Conservation (phyloP, 37 sponge, comb jelly and placozoan species). For the Amphimedon queenslandica region DNA sequence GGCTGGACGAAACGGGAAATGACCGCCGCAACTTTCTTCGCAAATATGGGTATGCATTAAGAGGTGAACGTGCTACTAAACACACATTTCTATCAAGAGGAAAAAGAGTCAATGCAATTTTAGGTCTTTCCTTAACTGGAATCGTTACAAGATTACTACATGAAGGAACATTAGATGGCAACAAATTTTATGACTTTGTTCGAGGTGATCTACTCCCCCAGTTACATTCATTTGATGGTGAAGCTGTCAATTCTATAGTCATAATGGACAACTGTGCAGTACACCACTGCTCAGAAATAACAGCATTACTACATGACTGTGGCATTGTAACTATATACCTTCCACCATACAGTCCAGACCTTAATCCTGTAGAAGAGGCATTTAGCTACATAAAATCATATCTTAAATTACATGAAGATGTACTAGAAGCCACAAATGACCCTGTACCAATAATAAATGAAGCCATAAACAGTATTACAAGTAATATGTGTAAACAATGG, state of each 20-base stretch:
- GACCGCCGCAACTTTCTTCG: background rate
- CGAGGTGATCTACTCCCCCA: background rate
- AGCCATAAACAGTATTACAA: constrained; percentile 4
- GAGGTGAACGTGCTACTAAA: background rate
- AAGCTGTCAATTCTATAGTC: background rate
- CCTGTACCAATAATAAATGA: background rate
- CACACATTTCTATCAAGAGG: background rate
- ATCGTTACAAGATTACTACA: background rate
- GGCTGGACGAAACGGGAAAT: constrained; percentile 2
- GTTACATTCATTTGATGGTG: background rate
- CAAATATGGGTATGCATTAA: background rate
- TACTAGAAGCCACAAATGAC: constrained; percentile 2
- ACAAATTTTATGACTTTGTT: background rate
- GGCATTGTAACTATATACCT: background rate
- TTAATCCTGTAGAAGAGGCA: constrained; percentile 15
- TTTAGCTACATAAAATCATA: constrained; percentile 26
- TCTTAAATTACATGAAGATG: constrained; percentile 20
- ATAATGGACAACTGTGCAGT: background rate
- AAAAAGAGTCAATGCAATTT: background rate
- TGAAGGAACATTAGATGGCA: background rate
- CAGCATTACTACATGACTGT: background rate
- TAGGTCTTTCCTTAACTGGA: background rate
- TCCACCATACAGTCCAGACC: constrained; percentile 4
- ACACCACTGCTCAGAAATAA: background rate
- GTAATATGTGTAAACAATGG: background rate